Conservation (phyloP, 1,140 invertebrate species). For the Drosophila kikkawai region DNA sequence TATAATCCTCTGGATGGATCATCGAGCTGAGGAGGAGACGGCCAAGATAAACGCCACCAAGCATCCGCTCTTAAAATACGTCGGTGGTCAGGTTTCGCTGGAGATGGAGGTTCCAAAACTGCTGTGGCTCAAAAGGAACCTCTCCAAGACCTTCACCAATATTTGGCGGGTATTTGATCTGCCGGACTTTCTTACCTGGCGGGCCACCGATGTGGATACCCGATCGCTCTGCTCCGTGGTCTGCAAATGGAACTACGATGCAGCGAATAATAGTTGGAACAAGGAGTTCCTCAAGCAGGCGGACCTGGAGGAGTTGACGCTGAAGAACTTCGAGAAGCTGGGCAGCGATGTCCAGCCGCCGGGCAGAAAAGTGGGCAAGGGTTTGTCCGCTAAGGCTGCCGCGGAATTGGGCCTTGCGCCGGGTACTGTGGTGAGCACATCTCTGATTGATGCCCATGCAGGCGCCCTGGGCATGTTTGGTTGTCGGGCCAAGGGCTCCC, state of each 20-base stretch:
- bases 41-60: slow-evolving; percentile 91
- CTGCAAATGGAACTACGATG: slow-evolving; percentile 97
- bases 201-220: slow-evolving; percentile 91
- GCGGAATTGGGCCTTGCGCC: slow-evolving; percentile 88
- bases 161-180: slow-evolving; percentile 94
- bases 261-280: slow-evolving; percentile 90
- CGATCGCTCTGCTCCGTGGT: slow-evolving; percentile 96
- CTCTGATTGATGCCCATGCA: slow-evolving; percentile 98
- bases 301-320: slow-evolving; percentile 90
- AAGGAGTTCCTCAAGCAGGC: slow-evolving; percentile 90
- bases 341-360: slow-evolving; percentile 90
- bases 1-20: slow-evolving; percentile 99
- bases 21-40: slow-evolving; percentile 93
- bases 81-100: slow-evolving; percentile 95
- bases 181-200: slow-evolving; percentile 97
- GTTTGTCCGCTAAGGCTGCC: slow-evolving; percentile 89
- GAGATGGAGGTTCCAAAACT: slow-evolving; percentile 99
- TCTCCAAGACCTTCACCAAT: slow-evolving; percentile 89
- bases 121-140: slow-evolving; percentile 96
- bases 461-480: slow-evolving; percentile 95
- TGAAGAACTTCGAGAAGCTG: slow-evolving; percentile 90
- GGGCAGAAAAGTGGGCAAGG: slow-evolving; percentile 90
- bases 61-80: slow-evolving; percentile 92
- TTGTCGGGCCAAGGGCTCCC: slow-evolving; percentile 83
- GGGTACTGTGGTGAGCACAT: slow-evolving; percentile 92